Conservation (phyloP, 2,888 invertebrate species). For the Nymphalis polychloros region DNA sequence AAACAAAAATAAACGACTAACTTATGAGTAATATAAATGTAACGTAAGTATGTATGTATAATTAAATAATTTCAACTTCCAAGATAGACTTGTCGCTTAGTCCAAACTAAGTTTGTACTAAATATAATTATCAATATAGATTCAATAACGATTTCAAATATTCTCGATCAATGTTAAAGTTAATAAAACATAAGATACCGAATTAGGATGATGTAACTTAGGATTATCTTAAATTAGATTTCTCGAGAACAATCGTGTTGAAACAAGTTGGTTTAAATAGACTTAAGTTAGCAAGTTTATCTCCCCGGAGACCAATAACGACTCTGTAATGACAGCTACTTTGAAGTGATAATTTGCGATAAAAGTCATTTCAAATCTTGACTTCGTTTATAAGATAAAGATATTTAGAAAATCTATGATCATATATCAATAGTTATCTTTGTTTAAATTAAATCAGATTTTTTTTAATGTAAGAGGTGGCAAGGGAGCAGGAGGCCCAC, state of each 20-base stretch:
- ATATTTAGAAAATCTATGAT: not conserved
- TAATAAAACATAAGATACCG: slow-evolving; percentile 11
- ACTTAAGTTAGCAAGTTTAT: slow-evolving; percentile 32
- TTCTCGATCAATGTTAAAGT: not conserved
- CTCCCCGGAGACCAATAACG: slow-evolving; percentile 47
- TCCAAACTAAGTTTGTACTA: too few species aligned
- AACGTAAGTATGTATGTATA: too few species aligned
- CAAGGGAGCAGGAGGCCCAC: too few species aligned
- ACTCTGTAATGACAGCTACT: slow-evolving; percentile 41
- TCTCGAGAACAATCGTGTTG: slow-evolving; percentile 25
- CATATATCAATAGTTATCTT: not conserved
- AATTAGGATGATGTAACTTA: slow-evolving; percentile 5
- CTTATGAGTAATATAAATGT: too few species aligned
- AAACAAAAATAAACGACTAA: too few species aligned
- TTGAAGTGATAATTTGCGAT: slow-evolving; percentile 46
- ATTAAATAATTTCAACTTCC: too few species aligned
- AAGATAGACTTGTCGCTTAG: too few species aligned
- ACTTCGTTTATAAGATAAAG: slow-evolving; percentile 1
- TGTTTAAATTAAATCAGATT: too few species aligned
- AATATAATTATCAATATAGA: too few species aligned
- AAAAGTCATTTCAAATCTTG: slow-evolving; percentile 29
- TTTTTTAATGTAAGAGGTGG: too few species aligned
- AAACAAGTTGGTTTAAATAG: slow-evolving; percentile 33
- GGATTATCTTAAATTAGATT: slow-evolving; percentile 21
- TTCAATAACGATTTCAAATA: too few species aligned